These are phyloP conservation scores for Lycopodina hypogea DNA, from an alignment of 37 sponge, comb jelly and placozoan species.

Conservation along the genomic window DNA sequence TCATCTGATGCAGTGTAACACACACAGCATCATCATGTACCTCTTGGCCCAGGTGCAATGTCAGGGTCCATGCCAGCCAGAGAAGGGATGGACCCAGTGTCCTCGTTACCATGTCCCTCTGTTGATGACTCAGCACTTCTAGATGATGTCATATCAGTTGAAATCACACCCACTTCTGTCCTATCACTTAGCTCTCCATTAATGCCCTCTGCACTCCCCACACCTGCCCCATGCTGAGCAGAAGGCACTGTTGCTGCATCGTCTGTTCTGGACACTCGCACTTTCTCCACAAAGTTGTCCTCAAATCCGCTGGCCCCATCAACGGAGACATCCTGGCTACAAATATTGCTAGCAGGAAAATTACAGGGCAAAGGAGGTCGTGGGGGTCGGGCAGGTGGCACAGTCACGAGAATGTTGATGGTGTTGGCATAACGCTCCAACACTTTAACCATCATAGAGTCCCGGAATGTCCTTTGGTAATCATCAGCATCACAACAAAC, in stretches of 20 bases:
- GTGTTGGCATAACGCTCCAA: slow-evolving; percentile 71
- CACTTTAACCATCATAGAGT: slow-evolving; percentile 47
- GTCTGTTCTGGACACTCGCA: no score
- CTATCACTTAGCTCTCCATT: neutral
- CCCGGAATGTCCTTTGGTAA: slow-evolving; percentile 14
- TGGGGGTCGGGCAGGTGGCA: slow-evolving; percentile 28
- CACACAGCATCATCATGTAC: neutral
- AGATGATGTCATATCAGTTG: neutral
- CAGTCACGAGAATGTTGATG: slow-evolving; percentile 41
- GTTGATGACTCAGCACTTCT: neutral
- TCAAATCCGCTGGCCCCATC: neutral
- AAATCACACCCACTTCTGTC: neutral
- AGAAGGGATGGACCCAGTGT: neutral
- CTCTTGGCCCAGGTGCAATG: slow-evolving; percentile 1
- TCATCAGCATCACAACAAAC: slow-evolving; percentile 55
- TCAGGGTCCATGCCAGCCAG: neutral
- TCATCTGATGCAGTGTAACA: neutral
- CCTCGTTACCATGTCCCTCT: neutral
- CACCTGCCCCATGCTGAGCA: neutral
- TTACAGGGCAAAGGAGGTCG: neutral
- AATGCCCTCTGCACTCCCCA: neutral
- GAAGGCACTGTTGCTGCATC: no score
- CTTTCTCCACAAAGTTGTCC: neutral
- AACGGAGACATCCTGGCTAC: neutral
- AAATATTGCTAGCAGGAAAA: neutral